Conservation (phyloP, 2,888 invertebrate species). For the Sepioteuthis lessoniana region DNA sequence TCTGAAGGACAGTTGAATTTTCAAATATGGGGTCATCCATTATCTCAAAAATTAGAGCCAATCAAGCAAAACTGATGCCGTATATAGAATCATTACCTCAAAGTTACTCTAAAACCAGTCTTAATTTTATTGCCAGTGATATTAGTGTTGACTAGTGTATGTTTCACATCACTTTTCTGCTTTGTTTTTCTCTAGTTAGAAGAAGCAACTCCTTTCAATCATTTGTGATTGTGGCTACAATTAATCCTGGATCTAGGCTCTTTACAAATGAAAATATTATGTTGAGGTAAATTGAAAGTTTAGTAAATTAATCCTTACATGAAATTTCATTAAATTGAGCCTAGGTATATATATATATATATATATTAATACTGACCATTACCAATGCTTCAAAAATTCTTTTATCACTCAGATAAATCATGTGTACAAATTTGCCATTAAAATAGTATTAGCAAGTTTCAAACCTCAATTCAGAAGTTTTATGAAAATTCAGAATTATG, state of each 20-base stretch:
- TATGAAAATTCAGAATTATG: not conserved
- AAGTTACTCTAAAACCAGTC: no score
- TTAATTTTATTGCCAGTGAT: no score
- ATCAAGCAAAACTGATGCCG: no score
- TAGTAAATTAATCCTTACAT: not conserved
- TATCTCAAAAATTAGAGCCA: no score
- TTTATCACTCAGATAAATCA: not conserved
- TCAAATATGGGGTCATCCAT: no score
- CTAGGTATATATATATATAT: not conserved
- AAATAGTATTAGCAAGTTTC: not conserved
- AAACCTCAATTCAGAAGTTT: not conserved
- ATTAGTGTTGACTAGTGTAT: not conserved
- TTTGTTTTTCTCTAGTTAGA: constrained; percentile 10
- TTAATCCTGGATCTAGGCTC: not conserved
- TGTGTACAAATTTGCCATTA: not conserved
- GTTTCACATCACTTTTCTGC: not conserved
- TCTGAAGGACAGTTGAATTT: no score
- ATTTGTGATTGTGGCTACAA: not conserved
- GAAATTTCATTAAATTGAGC: not conserved
- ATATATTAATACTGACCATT: not conserved
- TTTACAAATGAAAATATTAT: not conserved
- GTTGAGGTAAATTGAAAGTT: not conserved
- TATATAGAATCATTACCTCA: no score
- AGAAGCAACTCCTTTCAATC: not conserved
- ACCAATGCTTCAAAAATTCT: not conserved